Conservation (phyloP, 2,888 invertebrate genomes). For the Lissonota sp. region DNA sequence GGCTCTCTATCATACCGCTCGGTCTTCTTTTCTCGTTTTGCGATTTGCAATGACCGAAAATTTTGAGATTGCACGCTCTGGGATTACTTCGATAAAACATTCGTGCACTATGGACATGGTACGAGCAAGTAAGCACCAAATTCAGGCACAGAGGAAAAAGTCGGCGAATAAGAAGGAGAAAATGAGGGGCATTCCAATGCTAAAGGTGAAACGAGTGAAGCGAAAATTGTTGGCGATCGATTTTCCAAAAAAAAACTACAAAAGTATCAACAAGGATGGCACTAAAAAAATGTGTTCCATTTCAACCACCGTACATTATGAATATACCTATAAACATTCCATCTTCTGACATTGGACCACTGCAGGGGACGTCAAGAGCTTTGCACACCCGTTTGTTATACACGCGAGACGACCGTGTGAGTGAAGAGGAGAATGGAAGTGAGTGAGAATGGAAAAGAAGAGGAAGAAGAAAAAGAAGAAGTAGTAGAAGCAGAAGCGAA, state of each 20-base stretch:
- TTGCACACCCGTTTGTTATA: slow-evolving; percentile 12
- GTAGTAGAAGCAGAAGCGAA: too few species aligned
- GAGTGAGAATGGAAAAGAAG: background rate
- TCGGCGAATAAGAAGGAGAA: too few species aligned
- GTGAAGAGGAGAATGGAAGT: slow-evolving; percentile 44
- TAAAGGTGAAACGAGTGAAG: too few species aligned
- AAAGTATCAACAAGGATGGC: too few species aligned
- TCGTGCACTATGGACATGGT: too few species aligned
- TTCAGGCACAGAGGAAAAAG: too few species aligned
- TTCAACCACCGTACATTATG: background rate
- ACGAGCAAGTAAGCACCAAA: too few species aligned
- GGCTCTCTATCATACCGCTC: slow-evolving; percentile 29
- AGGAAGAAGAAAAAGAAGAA: too few species aligned
- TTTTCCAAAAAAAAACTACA: too few species aligned
- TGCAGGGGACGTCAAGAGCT: slow-evolving; percentile 47
- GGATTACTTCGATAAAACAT: slow-evolving; percentile 23
- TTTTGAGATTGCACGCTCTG: slow-evolving; percentile 41
- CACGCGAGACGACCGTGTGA: slow-evolving; percentile 31
- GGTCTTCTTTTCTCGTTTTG: slow-evolving; percentile 32
- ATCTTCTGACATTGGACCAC: slow-evolving; percentile 3
- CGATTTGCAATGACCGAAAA: slow-evolving; percentile 38
- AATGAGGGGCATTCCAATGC: too few species aligned
- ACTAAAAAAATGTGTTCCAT: too few species aligned
- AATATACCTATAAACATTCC: slow-evolving; percentile 30
- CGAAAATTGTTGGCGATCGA: too few species aligned